Evolutionary conservation across 92 coral and sea anemone species (phyloP).

Genomic region (Siderastrea siderea): DNA sequence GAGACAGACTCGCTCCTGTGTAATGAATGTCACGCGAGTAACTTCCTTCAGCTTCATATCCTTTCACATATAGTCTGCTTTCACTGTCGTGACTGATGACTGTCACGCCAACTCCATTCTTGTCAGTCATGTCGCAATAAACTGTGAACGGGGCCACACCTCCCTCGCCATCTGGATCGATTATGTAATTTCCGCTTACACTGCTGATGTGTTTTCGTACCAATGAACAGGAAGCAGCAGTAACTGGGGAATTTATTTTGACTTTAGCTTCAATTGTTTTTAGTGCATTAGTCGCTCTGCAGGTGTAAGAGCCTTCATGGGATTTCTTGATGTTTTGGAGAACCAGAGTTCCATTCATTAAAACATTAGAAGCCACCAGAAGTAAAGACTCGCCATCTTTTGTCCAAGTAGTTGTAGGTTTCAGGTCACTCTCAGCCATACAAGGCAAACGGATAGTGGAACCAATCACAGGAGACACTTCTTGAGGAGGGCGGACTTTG

Average conservation of each 20-base stretch:
- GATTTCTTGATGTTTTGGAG: background rate
- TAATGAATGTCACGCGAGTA: constrained; percentile 47
- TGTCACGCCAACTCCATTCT: no score
- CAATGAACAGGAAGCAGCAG: constrained; percentile 9
- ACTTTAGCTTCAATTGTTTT: no score
- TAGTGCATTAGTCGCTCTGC: no score
- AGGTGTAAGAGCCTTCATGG: constrained; percentile 32
- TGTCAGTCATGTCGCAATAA: no score
- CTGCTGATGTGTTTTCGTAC: background rate
- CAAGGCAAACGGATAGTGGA: constrained; percentile 20
- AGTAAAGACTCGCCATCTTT: background rate
- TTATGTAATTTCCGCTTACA: constrained; percentile 52
- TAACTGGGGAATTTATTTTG: no score
- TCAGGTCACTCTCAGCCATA: background rate
- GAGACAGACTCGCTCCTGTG: constrained; percentile 51
- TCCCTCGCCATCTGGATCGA: constrained; percentile 6
- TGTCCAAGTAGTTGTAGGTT: no score
- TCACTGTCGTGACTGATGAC: no score
- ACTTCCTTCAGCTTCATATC: background rate
- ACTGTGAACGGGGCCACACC: no score
- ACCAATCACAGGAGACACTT: background rate
- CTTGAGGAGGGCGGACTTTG: constrained; percentile 20
- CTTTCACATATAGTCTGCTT: constrained; percentile 46
- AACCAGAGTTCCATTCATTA: constrained; percentile 4
- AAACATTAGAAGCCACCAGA: background rate